Conservation (phyloP, 2,888 invertebrate species). For the Coleophora flavipennella region DNA sequence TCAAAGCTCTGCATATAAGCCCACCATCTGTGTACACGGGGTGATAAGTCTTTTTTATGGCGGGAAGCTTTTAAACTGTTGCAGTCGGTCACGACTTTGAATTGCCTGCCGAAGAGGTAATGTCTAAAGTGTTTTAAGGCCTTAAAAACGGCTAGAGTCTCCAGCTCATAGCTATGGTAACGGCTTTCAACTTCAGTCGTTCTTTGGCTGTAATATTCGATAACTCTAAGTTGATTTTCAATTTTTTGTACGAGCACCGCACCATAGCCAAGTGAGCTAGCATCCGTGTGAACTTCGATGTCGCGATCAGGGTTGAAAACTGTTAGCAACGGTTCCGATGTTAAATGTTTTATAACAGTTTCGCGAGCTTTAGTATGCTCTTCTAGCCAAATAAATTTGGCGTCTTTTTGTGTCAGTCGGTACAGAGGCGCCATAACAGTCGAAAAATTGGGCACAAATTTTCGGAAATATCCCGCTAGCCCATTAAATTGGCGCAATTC, state of each 20-base stretch:
- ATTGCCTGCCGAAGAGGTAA: constrained; percentile 8
- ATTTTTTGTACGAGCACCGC: constrained; percentile 1
- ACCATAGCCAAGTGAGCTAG: constrained; percentile 1
- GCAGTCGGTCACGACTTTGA: constrained; percentile 6
- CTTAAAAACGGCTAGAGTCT: constrained; percentile 7
- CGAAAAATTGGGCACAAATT: constrained; percentile 6
- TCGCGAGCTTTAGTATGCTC: background rate
- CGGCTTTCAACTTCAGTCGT: constrained; percentile 5
- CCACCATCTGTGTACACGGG: constrained; percentile 12
- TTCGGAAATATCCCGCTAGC: constrained; percentile 14
- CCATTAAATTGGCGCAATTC: constrained; percentile 14
- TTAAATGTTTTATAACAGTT: background rate
- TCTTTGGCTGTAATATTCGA: no score
- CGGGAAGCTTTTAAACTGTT: constrained; percentile 9
- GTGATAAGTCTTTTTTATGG: constrained; percentile 10
- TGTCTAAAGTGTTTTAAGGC: constrained; percentile 11
- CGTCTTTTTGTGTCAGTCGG: background rate
- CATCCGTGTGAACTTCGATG: no score
- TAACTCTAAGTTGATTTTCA: background rate
- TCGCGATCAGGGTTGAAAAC: constrained; percentile 1
- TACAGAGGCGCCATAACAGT: constrained; percentile 3
- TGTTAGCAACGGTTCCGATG: background rate
- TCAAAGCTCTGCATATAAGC: constrained; percentile 9
- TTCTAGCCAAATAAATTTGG: constrained; percentile 1
- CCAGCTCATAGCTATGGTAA: constrained; percentile 11